Base-by-base conservation (phyloP, 2,797 vertebrate species). In the Macrochelys suwanniensis region DNA sequence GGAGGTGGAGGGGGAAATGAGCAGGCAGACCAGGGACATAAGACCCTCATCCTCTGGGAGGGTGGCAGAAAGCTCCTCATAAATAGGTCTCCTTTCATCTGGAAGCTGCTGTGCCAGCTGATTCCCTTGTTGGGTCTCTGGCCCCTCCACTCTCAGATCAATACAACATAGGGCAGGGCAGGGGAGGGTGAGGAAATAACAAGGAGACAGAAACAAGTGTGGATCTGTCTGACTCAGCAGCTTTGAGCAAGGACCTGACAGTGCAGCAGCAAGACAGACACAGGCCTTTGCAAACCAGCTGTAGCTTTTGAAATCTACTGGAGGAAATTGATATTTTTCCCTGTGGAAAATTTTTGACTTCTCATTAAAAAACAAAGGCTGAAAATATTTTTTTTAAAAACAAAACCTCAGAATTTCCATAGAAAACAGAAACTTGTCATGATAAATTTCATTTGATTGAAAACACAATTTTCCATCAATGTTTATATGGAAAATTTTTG, bases 171-270 rank as follows among this genome's bases (percentile, higher is more conserved):
- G 12, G 0, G 16, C 8, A 7, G 5, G 5, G 53, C 2, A 17
- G 53, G 26, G n/a, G 19, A 26, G 54, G 37, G 7, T 3, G 5
- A 80, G 92, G 85, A 83, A 95, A 80, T 0, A 7, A 45, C 0
- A 0, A 56, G 61, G 50, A 87, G 85, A 0, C 0, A 90, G 86
- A 74, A 93, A 87, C 59, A 89, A 89, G 54, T 1, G 21, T 12
- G 3, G 76, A 90, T 94, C 89, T 94, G 80, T 89, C 80, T 82
- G 33, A 15, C 77, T 89, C 80, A n/a, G 82, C 57, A 82, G 78
- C 89, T 95, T 82, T 84, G 93, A 82, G 93, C 49, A 57, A 95
- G 88, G 89, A 82, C 77, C 85, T 93, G 93, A 83, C 77, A 87
- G 3, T 19, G 1, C 33, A 85, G 82, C 1, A 0, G 1, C 10